These are phyloP conservation scores for Thecocarcelia acutangulata DNA, from an alignment of 2,888 invertebrate genomes.

Conservation along the genomic window DNA sequence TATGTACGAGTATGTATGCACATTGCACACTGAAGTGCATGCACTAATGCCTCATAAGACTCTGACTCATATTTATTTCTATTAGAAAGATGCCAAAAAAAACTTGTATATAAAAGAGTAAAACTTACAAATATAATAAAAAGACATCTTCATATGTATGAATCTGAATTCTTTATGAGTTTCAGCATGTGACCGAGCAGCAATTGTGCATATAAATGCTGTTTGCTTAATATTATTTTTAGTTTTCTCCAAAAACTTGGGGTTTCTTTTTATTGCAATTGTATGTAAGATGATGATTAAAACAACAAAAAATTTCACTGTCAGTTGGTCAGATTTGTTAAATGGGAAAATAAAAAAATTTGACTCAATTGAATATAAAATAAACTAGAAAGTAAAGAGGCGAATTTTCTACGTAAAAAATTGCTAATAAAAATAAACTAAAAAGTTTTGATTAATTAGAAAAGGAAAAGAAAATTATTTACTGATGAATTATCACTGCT, in stretches of 20 bases:
- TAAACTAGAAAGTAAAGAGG: slow-evolving; percentile 11
- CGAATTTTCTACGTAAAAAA: not conserved
- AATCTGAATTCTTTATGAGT: slow-evolving; percentile 30
- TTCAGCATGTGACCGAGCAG: slow-evolving; percentile 24
- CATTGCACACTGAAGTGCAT: not conserved
- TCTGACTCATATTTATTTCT: slow-evolving; percentile 41
- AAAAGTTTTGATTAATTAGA: not conserved
- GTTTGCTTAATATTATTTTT: slow-evolving; percentile 15
- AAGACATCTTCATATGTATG: slow-evolving; percentile 52
- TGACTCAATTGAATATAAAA: slow-evolving; percentile 47
- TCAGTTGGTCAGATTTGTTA: slow-evolving; percentile 52
- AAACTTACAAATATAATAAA: slow-evolving; percentile 33
- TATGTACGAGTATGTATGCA: not conserved
- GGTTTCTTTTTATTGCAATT: slow-evolving; percentile 13
- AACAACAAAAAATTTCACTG: slow-evolving; percentile 52
- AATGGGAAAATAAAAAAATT: slow-evolving; percentile 18
- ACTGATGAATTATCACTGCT: too few relatives aligned
- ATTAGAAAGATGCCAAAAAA: slow-evolving; percentile 29
- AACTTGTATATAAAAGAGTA: slow-evolving; percentile 20
- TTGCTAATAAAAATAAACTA: too few relatives aligned
- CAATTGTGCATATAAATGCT: slow-evolving; percentile 28
- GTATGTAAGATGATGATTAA: not conserved
- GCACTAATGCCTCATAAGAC: slow-evolving; percentile 8
- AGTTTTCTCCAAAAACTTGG: slow-evolving; percentile 15
- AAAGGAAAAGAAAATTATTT: too few relatives aligned